These are phyloP conservation scores for Muscidifurax raptorellus DNA, from an alignment of 1,140 invertebrate species.

Conservation along the genomic window DNA sequence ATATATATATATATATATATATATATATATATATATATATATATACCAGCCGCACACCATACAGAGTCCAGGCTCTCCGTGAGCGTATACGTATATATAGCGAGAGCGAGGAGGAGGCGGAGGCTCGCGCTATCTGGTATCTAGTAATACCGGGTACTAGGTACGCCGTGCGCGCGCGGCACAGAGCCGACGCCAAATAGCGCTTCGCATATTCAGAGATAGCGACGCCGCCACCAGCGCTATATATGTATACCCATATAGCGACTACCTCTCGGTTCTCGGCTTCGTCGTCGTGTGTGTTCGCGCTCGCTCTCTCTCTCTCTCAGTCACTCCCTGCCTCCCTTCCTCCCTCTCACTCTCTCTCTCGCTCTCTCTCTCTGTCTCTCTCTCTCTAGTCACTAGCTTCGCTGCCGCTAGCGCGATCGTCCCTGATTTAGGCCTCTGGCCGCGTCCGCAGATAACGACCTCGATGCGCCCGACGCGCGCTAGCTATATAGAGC, in stretches of 20 bases:
- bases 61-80: slow-evolving; percentile 53
- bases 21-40: slow-evolving; percentile 16
- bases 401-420: slow-evolving; percentile 49
- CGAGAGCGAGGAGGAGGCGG: not conserved
- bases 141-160: slow-evolving; percentile 72
- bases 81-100: slow-evolving; percentile 38
- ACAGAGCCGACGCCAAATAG: slow-evolving; percentile 70
- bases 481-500: too few species aligned
- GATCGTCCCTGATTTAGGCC: slow-evolving; percentile 72
- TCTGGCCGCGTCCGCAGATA: slow-evolving; percentile 70
- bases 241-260: not conserved
- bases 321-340: too few species aligned
- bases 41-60: slow-evolving; percentile 9
- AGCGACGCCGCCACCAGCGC: slow-evolving; percentile 60
- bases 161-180: slow-evolving; percentile 54
- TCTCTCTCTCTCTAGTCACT: not conserved
- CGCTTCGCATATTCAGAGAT: slow-evolving; percentile 74
- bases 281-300: slow-evolving; percentile 8
- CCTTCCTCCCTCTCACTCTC: not conserved
- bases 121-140: slow-evolving; percentile 68
- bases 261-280: not conserved
- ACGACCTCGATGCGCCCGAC: slow-evolving; percentile 68
- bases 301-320: too few species aligned
- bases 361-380: not conserved
- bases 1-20: not conserved